Base-by-base conservation (phyloP, 2,888 invertebrate genomes). In the Thereva nobilitata region DNA sequence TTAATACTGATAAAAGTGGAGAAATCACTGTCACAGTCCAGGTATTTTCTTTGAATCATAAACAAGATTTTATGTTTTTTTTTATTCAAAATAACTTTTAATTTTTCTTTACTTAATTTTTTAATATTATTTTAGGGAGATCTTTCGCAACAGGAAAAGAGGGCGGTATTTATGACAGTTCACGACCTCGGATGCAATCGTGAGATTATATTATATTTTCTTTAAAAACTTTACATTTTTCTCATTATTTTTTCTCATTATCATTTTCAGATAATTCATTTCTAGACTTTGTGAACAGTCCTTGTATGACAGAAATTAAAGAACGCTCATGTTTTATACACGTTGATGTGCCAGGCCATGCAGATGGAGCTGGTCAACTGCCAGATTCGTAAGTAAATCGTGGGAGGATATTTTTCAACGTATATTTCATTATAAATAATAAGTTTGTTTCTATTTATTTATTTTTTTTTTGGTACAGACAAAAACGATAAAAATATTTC, bases 121-220 rank as follows among this genome's bases (percentile, higher is more conserved):
- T 23, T 1, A 23, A 23, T 2, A 23, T 23, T 23, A 50, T 72
- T 84, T 23, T 84, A 92, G 92, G 93, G 93, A 67, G 91, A 91
- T 80, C 79, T 92, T 73, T 86, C 87, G 72, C 90, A 90, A 76
- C 88, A 90, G 75, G 90, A 91, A 74, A 91, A 90, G 76, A 83
- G 89, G 79, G 92, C 92, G 69, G 88, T 92, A 72, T 92, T 95
- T 77, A 82, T 95, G 64, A 95, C 94, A 40, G 92, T 94, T 0
- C 94, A 95, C 81, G 94, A 95, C 79, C 84, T 95, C 75, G 94
- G 94, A 76, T 89, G 89, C 75, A 90, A 90, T 77, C 89, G 89
- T 89, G 81, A 86, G 89, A 85, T 73, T 70, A 55, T 4, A 45
- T 10, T 9, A 45, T 77, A 63, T 57, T 66, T 57, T 64, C 38